Base-by-base conservation (phyloP, 1,140 invertebrate genomes). In the Palaemon carinicauda region DNA sequence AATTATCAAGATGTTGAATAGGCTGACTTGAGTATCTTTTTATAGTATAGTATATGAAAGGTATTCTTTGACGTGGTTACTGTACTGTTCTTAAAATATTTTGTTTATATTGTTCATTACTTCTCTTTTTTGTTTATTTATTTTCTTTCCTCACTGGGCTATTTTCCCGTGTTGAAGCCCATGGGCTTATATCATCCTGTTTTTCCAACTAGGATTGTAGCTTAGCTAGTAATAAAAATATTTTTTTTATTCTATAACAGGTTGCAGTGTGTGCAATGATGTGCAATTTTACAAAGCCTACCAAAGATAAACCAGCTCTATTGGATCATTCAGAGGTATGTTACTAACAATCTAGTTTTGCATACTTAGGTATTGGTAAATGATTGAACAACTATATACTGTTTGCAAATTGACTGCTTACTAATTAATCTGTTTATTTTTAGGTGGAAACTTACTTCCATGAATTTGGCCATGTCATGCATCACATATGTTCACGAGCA, bases 401-500 rank as follows among this genome's bases (percentile, higher is more conserved):
- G 0, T 24, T 31, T 24, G 21, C 0, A 3, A n/a, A 24, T 50
- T 78, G n/a, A 24, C 65, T 24, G 5, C 17, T 33, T 60, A 65
- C 53, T 80, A 29, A 50, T 15, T 5, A 10, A 17, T 5, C 31
- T 50, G 53, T 41, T 65, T 71, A 53, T 80, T 79, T 78, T 74
- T 89, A 88, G 87, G 93, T 93, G 19, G 92, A 93, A 89, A 93
- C 93, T 14, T 93, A 92, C 85, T 94, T 94, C 89, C 93, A 94
- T 91, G 93, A 94, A 88, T 94, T 94, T 92, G 93, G 93, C 51
- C 93, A 93, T 90, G 91, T 93, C 19, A 94, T 94, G 93, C 93
- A 94, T 89, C 91, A 92, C 73, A 92, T 93, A 24, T 94, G 93
- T 91, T 91, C 92, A 19, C 89, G 91, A 69, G 90, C 93, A 7